Evolutionary conservation across 2,888 invertebrate species (phyloP).

Genomic region (Lymantria dispar): DNA sequence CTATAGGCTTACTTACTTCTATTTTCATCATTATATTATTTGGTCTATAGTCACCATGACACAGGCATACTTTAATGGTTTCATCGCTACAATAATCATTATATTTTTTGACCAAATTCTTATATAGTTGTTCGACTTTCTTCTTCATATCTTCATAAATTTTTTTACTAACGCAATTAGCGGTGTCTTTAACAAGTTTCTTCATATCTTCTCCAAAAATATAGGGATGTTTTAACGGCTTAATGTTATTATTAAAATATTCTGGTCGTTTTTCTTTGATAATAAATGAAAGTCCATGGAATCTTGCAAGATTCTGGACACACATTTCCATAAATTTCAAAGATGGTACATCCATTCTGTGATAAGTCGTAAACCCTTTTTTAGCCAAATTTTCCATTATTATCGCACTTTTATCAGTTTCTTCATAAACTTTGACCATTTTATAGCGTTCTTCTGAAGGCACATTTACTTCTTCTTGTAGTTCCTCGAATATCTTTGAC

Average conservation of each 20-base stretch:
- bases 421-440: slow-evolving; percentile 38
- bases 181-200: slow-evolving; percentile 20
- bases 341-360: neutral
- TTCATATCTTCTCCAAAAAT: slow-evolving; percentile 17
- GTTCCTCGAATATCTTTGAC: slow-evolving; percentile 28
- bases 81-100: slow-evolving; percentile 30
- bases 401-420: slow-evolving; percentile 11
- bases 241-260: slow-evolving; percentile 14
- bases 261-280: slow-evolving; percentile 7
- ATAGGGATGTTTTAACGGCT: slow-evolving; percentile 16
- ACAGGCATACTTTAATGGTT: slow-evolving; percentile 35
- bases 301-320: slow-evolving; percentile 8
- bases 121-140: slow-evolving; percentile 21
- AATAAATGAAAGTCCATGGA: neutral
- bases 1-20: neutral
- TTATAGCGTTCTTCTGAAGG: slow-evolving; percentile 40
- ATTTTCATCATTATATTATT: slow-evolving; percentile 41
- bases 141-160: slow-evolving; percentile 27
- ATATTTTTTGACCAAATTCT: slow-evolving; percentile 29
- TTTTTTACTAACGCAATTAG: slow-evolving; percentile 10
- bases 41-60: slow-evolving; percentile 60
- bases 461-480: slow-evolving; percentile 40
- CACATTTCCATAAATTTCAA: slow-evolving; percentile 10
- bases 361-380: slow-evolving; percentile 26
- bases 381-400: slow-evolving; percentile 38